Evolutionary conservation across 2,888 invertebrate genomes (phyloP), one percentile per base, ranked within the genome.

Genomic region (Stegana nigrithorax): DNA sequence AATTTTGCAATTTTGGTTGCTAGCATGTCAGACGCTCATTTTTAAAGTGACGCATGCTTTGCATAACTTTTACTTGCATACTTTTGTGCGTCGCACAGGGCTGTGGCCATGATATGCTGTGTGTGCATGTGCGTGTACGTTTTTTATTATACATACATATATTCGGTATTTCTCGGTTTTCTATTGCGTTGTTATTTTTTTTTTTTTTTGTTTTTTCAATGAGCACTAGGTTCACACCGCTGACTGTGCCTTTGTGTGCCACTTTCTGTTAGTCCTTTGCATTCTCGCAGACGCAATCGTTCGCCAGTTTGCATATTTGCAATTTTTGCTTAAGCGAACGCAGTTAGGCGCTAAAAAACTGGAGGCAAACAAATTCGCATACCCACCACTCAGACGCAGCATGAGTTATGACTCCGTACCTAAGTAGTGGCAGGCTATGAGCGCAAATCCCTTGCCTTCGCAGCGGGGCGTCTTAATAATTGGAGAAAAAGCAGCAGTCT

Each of bases 1-100:
- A 58, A 44, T 58, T 58, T 45, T 39, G 27, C 44, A 44, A 44
- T 58, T 58, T 42, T 45, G 58, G 39, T 58, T 58, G 14, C 26
- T 12, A 25, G 14, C n/a, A 12, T 57, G 57, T 42, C 42, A 10
- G 21, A n/a, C n/a, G n/a, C n/a, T n/a, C n/a, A n/a, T 36, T 25
- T 44, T 57, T 42, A 39, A 39, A 57, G 44, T 42, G 57, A 42
- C 39, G 32, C 8, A 42, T 42, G 6, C 42, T 27, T 42, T n/a
- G n/a, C n/a, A n/a, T n/a, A n/a, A n/a, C n/a, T n/a, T n/a, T n/a
- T n/a, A n/a, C n/a, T n/a, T n/a, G n/a, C n/a, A n/a, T n/a, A n/a
- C n/a, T n/a, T n/a, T n/a, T n/a, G n/a, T n/a, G n/a, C n/a, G n/a
- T n/a, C n/a, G n/a, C n/a, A n/a, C n/a, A n/a, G n/a, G n/a, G n/a